Percentiles rank a stretch among this genome's conserved stretches.
These are phyloP conservation scores for Stenurella melanura DNA, from an alignment of 2,888 invertebrate species.

Conservation along the genomic window DNA sequence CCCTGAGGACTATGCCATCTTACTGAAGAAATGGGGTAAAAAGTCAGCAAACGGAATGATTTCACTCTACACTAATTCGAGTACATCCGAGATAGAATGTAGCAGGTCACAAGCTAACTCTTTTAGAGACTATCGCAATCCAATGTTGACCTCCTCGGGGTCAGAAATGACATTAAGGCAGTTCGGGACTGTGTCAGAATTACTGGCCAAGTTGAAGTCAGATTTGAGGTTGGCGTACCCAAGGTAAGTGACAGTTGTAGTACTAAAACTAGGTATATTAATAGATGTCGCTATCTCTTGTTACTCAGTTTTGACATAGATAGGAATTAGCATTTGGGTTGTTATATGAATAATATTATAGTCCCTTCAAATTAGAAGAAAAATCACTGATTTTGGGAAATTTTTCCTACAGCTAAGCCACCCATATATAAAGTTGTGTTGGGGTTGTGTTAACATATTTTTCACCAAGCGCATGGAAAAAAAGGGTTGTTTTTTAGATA, in stretches of 20 bases:
- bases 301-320: too few species aligned
- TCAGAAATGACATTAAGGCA: slow-evolving; percentile 92
- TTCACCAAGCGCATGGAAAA: too few species aligned
- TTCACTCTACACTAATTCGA: slow-evolving; percentile 65
- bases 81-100: slow-evolving; percentile 64
- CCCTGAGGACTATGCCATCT: slow-evolving; percentile 90
- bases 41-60: slow-evolving; percentile 74
- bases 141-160: slow-evolving; percentile 80
- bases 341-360: too few species aligned
- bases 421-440: too few species aligned
- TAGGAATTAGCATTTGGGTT: too few species aligned
- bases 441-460: too few species aligned
- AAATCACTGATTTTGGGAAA: too few species aligned
- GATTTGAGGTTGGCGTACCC: slow-evolving; percentile 92
- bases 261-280: too few species aligned
- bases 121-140: slow-evolving; percentile 77
- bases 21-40: slow-evolving; percentile 87
- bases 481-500: too few species aligned
- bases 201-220: slow-evolving; percentile 88
- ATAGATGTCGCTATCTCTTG: too few species aligned
- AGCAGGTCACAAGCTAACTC: slow-evolving; percentile 62
- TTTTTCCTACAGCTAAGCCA: too few species aligned
- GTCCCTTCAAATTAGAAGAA: too few species aligned
- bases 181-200: slow-evolving; percentile 90
- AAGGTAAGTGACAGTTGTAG: slow-evolving; percentile 77